A percentile compares a stretch with the other conserved stretches of the same genome.
These are phyloP conservation scores for Dolichallabes microphthalmus DNA, from an alignment of 2,113 vertebrate genomes.

Conservation along the genomic window DNA sequence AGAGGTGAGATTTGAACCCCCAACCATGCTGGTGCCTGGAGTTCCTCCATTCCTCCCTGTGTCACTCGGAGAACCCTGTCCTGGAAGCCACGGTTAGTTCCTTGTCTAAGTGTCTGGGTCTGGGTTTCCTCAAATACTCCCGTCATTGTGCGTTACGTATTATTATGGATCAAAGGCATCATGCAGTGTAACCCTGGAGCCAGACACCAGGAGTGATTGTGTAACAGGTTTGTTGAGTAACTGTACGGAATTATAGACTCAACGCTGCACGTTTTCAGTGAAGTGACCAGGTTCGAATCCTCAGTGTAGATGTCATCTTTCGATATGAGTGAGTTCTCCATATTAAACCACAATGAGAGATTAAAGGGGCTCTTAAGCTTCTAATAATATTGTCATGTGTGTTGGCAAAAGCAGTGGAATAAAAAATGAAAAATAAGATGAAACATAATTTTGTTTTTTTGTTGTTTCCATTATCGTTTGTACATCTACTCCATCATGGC, in stretches of 20 bases:
- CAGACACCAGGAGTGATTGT: background rate
- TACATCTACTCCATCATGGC: background rate
- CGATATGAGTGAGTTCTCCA: background rate
- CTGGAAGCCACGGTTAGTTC: background rate
- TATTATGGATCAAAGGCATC: background rate
- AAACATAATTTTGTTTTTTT: background rate
- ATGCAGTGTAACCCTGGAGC: background rate
- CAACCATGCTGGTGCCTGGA: background rate
- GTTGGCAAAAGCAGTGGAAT: background rate
- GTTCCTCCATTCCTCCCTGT: background rate
- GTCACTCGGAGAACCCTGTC: background rate
- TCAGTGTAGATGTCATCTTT: background rate
- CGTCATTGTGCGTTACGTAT: background rate
- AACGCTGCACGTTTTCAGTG: too few relatives aligned
- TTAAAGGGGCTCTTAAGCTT: constrained; percentile 2
- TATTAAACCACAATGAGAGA: constrained; percentile 4
- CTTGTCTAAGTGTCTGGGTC: background rate
- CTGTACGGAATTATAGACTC: background rate
- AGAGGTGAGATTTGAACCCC: too few relatives aligned
- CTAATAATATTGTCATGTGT: background rate
- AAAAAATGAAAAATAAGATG: background rate
- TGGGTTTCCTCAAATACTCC: too few relatives aligned
- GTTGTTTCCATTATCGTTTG: background rate
- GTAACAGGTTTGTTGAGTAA: background rate
- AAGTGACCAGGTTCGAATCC: too few relatives aligned